Evolutionary conservation across 2,888 invertebrate genomes (phyloP).

Genomic region (Helicoverpa assulta): DNA sequence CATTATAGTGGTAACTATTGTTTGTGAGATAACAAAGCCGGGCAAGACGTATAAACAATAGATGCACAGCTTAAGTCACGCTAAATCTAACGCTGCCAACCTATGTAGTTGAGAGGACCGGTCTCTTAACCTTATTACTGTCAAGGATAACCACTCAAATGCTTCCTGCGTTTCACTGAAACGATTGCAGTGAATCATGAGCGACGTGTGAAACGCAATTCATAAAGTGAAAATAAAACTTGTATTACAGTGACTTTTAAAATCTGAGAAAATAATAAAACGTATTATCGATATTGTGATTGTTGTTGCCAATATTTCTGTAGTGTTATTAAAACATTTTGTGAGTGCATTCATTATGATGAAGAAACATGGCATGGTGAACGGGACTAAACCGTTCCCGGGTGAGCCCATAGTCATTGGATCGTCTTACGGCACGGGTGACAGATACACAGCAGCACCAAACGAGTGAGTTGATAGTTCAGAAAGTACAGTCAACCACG

Average conservation of each 20-base stretch:
- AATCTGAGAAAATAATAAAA: slow-evolving; percentile 3
- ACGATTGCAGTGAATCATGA: slow-evolving; percentile 56
- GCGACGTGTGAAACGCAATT: slow-evolving; percentile 41
- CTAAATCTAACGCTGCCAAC: slow-evolving; percentile 25
- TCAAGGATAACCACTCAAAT: slow-evolving; percentile 84
- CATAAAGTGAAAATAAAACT: slow-evolving; percentile 29
- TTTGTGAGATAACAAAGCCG: slow-evolving; percentile 28
- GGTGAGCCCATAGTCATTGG: slow-evolving; percentile 72
- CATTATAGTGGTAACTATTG: slow-evolving; percentile 13
- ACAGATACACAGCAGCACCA: slow-evolving; percentile 86
- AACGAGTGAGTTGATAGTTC: slow-evolving; percentile 83
- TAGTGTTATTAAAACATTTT: slow-evolving; percentile 28
- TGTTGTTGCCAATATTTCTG: slow-evolving; percentile 7
- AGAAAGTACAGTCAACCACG: slow-evolving; percentile 18
- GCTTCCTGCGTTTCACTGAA: slow-evolving; percentile 77
- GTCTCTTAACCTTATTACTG: slow-evolving; percentile 82
- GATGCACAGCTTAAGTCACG: slow-evolving; percentile 22
- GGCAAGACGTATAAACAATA: slow-evolving; percentile 30
- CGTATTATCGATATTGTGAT: neutral
- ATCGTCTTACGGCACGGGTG: slow-evolving; percentile 85
- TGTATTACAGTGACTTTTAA: slow-evolving; percentile 37
- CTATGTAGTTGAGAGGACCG: slow-evolving; percentile 55
- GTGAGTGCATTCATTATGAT: slow-evolving; percentile 71
- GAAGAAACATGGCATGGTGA: slow-evolving; percentile 78
- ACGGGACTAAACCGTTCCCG: slow-evolving; percentile 69